phyloP scores from a whole-genome alignment of 2,888 invertebrate genomes.

The Creontiades dilutus region DNA sequence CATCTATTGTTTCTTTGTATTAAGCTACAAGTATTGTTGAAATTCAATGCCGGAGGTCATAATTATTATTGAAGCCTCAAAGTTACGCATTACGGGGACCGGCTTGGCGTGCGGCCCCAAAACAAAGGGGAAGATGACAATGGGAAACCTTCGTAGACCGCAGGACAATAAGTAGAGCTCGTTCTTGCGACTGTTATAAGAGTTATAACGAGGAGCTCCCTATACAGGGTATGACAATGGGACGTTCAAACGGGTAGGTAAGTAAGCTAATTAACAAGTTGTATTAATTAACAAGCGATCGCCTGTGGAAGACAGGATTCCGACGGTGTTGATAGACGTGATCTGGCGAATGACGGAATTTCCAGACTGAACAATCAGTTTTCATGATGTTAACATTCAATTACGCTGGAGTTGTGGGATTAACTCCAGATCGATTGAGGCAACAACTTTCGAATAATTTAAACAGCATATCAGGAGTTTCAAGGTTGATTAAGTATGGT shows the following conservation, averaged over 20 bases:
- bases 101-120: neutral
- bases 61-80: neutral
- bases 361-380: neutral
- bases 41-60: neutral
- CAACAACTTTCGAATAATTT: no score
- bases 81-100: neutral
- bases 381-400: no score
- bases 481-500: no score
- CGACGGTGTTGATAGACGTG: neutral
- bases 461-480: no score
- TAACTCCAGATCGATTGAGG: no score
- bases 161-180: conserved; percentile 4
- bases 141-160: conserved; percentile 13
- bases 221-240: neutral
- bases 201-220: conserved; percentile 5
- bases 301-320: conserved; percentile 15
- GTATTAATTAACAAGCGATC: conserved; percentile 11
- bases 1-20: no score
- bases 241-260: neutral
- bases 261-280: conserved; percentile 4
- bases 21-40: neutral
- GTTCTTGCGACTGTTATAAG: conserved; percentile 5
- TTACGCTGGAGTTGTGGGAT: no score
- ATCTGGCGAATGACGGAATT: conserved; percentile 1
- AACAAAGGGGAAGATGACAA: conserved; percentile 13